phyloP scores from a whole-genome alignment of 2,888 invertebrate species.

The Mesopsocus fuscifrons region DNA sequence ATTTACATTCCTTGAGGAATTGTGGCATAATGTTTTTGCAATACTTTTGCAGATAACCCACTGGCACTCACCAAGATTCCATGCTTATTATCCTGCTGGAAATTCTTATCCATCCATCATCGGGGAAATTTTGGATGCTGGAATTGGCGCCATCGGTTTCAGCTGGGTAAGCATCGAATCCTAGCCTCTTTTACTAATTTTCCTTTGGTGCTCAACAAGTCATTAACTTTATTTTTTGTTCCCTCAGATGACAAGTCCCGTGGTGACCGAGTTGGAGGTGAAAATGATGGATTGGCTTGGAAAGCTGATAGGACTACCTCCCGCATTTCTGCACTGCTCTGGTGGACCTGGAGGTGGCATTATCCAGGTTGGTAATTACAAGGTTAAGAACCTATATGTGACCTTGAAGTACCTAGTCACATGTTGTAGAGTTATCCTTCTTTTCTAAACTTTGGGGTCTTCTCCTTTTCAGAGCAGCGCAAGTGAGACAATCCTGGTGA shows the following conservation, averaged over 20 bases:
- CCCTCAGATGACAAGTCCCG: not conserved
- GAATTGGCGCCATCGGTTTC: constrained; percentile 72
- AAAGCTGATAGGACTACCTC: not conserved
- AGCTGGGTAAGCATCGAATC: constrained; percentile 77
- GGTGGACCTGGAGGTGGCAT: not conserved
- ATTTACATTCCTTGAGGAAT: no score
- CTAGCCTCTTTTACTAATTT: no score
- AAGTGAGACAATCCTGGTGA: constrained; percentile 73
- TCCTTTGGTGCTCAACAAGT: no score
- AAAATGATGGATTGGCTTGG: not conserved
- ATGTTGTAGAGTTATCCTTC: no score
- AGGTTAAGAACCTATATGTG: no score
- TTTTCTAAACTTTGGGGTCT: no score
- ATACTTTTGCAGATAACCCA: constrained; percentile 53
- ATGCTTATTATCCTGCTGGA: constrained; percentile 76
- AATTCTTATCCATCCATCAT: constrained; percentile 69
- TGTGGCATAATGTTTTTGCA: no score
- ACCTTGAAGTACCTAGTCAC: no score
- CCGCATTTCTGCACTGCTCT: not conserved
- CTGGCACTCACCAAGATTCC: constrained; percentile 87
- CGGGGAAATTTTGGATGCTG: constrained; percentile 64
- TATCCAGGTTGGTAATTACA: not conserved
- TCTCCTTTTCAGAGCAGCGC: constrained; percentile 55
- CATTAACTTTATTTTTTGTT: not conserved
- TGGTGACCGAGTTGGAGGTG: not conserved